Evolutionary conservation across 2,888 invertebrate genomes (phyloP).

Genomic region (Sisyra nigra): DNA sequence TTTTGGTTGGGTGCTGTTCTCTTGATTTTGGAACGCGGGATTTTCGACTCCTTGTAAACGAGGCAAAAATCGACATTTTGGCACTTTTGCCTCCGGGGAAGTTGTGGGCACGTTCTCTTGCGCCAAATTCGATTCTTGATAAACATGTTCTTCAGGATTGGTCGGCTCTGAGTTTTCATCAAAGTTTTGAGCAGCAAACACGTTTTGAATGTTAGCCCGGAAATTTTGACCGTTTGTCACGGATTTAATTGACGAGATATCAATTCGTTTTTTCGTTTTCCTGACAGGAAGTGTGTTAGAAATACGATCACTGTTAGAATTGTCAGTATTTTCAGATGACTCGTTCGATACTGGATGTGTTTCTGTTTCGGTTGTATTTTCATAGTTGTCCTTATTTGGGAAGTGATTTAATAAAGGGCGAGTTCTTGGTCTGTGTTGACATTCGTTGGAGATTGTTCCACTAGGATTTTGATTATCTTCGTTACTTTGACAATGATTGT

Average conservation of each 20-base stretch:
- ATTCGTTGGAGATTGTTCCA: constrained; percentile 17
- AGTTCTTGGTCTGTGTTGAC: constrained; percentile 16
- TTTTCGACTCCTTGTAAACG: constrained; percentile 60
- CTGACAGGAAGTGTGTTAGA: constrained; percentile 37
- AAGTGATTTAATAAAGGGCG: constrained; percentile 16
- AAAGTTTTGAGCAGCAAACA: constrained; percentile 8
- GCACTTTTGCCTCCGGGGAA: constrained; percentile 11
- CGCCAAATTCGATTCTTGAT: constrained; percentile 21
- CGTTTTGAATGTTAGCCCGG: constrained; percentile 18
- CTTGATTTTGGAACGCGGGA: constrained; percentile 52
- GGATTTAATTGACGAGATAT: constrained; percentile 28
- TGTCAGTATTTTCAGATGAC: constrained; percentile 29
- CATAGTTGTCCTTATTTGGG: constrained; percentile 33
- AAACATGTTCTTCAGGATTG: constrained; percentile 24
- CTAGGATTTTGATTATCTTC: constrained; percentile 22
- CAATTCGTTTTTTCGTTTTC: constrained; percentile 36
- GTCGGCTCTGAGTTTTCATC: constrained; percentile 11
- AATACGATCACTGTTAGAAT: constrained; percentile 30
- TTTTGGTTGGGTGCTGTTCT: constrained; percentile 24
- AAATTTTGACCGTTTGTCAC: constrained; percentile 18
- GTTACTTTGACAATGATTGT: constrained; percentile 27
- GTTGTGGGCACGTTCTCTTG: constrained; percentile 15
- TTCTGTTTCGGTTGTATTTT: constrained; percentile 32
- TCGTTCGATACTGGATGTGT: constrained; percentile 22
- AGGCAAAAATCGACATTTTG: constrained; percentile 24